Percentiles rank a stretch among this genome's conserved stretches.
Conservation (phyloP, 92 coral and sea anemone genomes). For the Diadumene lineata region DNA sequence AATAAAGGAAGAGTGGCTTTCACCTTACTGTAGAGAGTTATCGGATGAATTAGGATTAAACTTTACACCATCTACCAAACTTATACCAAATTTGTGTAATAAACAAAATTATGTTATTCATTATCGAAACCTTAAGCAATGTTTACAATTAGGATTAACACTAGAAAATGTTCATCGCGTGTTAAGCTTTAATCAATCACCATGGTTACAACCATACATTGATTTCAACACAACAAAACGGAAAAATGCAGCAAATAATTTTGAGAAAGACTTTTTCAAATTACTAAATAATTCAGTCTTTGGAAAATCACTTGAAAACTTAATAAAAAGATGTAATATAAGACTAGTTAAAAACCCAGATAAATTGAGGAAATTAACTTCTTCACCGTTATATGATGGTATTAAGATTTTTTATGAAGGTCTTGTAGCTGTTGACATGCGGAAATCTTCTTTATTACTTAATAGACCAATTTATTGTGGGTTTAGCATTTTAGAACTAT, state of each 20-base stretch:
- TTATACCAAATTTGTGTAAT: slow-evolving; percentile 12
- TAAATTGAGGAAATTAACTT: slow-evolving; percentile 16
- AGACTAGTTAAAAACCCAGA: slow-evolving; percentile 19
- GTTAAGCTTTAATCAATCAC: slow-evolving; percentile 31
- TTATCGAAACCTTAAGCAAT: slow-evolving; percentile 19
- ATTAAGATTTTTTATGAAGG: slow-evolving; percentile 30
- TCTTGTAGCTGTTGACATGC: slow-evolving; percentile 46
- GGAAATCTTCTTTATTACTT: slow-evolving; percentile 23
- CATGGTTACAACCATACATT: slow-evolving; percentile 40
- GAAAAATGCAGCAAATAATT: slow-evolving; percentile 37
- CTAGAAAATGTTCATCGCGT: slow-evolving; percentile 24
- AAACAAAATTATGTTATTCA: slow-evolving; percentile 9
- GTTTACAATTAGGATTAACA: slow-evolving; percentile 12
- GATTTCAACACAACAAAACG: slow-evolving; percentile 49
- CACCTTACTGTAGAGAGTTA: slow-evolving; percentile 18
- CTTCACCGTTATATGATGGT: slow-evolving; percentile 26
- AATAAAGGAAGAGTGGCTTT: background rate
- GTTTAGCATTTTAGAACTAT: slow-evolving; percentile 40
- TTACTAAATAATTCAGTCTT: slow-evolving; percentile 37
- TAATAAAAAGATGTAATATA: slow-evolving; percentile 21
- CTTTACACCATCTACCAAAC: slow-evolving; percentile 1
- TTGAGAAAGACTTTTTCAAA: slow-evolving; percentile 45
- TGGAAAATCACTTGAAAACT: slow-evolving; percentile 44
- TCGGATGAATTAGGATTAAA: slow-evolving; percentile 11
- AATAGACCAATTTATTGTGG: slow-evolving; percentile 53